A percentile compares a stretch with the other conserved stretches of the same genome.
These are phyloP conservation scores for Tiliacea citrago DNA, from an alignment of 2,888 invertebrate genomes.

Conservation along the genomic window DNA sequence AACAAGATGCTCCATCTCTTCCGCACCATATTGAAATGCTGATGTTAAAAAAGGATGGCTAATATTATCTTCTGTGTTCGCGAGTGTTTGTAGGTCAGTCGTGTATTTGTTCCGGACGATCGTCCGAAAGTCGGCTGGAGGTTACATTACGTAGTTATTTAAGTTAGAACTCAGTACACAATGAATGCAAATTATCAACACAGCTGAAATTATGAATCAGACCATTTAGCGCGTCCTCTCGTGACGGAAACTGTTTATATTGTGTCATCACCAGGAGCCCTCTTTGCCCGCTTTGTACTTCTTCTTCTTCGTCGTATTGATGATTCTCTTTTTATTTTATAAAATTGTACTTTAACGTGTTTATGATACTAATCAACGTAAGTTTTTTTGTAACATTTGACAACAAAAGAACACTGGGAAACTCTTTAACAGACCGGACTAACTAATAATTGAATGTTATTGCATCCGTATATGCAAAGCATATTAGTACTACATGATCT, in stretches of 20 bases:
- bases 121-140: conserved; percentile 90
- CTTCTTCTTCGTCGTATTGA: too few relatives aligned
- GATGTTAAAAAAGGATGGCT: conserved; percentile 82
- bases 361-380: conserved; percentile 20
- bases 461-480: not conserved
- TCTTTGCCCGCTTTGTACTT: conserved; percentile 53
- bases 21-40: conserved; percentile 72
- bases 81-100: conserved; percentile 90
- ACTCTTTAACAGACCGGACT: not conserved
- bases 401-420: not conserved
- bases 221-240: conserved; percentile 65
- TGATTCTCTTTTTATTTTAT: too few relatives aligned
- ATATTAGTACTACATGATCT: not conserved
- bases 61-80: conserved; percentile 84
- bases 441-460: not conserved
- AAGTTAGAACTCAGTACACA: conserved; percentile 77
- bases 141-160: conserved; percentile 87
- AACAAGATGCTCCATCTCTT: conserved; percentile 84
- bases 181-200: conserved; percentile 72
- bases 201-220: conserved; percentile 63
- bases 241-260: conserved; percentile 56
- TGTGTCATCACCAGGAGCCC: conserved; percentile 53
- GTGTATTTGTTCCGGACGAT: conserved; percentile 89
- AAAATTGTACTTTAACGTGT: conserved; percentile 34
- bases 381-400: conserved; percentile 15